Evolutionary conservation across 2,113 vertebrate species (phyloP), one percentile per base, ranked within the genome.

Genomic region (Cynoglossus semilaevis): DNA sequence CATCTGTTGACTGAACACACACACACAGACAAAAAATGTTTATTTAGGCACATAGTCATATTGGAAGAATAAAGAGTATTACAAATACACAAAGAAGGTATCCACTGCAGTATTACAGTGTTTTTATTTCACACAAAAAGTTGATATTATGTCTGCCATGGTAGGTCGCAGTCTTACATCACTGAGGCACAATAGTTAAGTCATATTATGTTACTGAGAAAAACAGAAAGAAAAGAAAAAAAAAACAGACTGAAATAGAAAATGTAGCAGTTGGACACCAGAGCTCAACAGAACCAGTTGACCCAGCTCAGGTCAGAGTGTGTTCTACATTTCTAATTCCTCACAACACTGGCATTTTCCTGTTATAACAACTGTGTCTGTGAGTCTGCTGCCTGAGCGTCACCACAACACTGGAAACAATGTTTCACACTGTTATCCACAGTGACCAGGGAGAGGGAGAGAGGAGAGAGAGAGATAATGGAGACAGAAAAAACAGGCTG

Each of bases 1-100:
- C 93, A 79, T 98, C 96, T 77, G 93, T 64, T 76, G 96, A 95
- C 96, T 97, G 77, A 49, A 66, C 15, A 70, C 7, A 64, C 35
- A 74, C 47, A 81, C 1, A 19, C 15, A 66, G 42, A 43, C 15
- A 4, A 29, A 2, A 29, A 29, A 29, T 29, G 22, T 29, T n/a
- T n/a, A n/a, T n/a, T n/a, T n/a, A n/a, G n/a, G n/a, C n/a, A n/a
- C n/a, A n/a, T n/a, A n/a, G n/a, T n/a, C n/a, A n/a, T n/a, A n/a
- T n/a, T n/a, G n/a, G n/a, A n/a, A n/a, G n/a, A n/a, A n/a, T n/a
- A n/a, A n/a, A n/a, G 6, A 29, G 6, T 29, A 29, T 29, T 29
- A 6, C 22, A 29, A 29, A 29, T 29, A 4, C 6, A 29, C 22
- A 4, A 6, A 29, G 6, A 6, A 29, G 22, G 22, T 29, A 2